Conservation (phyloP, 2,113 vertebrate species). For the Grus americana region DNA sequence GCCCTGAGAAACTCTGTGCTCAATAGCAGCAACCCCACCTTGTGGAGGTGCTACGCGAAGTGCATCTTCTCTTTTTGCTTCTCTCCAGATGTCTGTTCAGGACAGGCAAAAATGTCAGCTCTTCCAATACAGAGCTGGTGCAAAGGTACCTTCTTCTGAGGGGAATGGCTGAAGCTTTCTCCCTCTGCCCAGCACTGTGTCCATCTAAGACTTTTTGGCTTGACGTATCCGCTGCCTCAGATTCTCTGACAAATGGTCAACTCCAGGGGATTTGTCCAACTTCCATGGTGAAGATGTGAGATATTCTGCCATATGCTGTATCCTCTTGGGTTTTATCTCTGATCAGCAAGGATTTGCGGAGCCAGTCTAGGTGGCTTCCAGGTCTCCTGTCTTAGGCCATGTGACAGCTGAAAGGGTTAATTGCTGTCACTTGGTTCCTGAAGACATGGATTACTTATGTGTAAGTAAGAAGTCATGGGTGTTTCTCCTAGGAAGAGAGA, state of each 20-base stretch:
- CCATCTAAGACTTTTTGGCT: background rate
- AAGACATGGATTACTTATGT: background rate
- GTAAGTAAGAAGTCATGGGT: background rate
- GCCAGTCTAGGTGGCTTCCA: background rate
- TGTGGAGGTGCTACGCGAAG: background rate
- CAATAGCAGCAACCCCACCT: background rate
- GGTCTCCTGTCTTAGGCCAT: background rate
- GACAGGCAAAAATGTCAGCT: background rate
- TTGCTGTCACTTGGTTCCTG: background rate
- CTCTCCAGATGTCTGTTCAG: background rate
- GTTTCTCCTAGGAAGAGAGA: background rate
- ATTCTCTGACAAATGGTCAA: background rate
- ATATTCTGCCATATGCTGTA: background rate
- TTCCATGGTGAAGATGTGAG: background rate
- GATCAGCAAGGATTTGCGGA: background rate
- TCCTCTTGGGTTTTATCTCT: background rate
- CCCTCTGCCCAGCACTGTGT: background rate
- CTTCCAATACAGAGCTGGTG: background rate
- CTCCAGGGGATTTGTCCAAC: background rate
- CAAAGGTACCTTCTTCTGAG: background rate
- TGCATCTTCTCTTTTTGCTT: background rate
- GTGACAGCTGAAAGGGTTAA: background rate
- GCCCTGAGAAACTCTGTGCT: background rate
- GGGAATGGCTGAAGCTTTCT: background rate
- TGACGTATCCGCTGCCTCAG: background rate